Conservation (phyloP, 2,888 invertebrate genomes). For the Chymomyza procnemis region DNA sequence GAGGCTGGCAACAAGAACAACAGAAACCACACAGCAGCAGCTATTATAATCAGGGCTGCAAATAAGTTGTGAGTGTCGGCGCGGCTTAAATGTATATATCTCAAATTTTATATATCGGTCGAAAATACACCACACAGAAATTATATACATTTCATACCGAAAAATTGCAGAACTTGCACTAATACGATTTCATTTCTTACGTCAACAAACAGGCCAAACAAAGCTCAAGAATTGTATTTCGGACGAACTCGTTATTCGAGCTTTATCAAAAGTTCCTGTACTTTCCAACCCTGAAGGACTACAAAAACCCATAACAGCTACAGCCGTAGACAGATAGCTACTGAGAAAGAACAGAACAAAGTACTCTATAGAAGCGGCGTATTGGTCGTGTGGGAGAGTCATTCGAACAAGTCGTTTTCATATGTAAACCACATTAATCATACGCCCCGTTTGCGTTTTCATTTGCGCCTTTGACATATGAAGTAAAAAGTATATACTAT, state of each 20-base stretch:
- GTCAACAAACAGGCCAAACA: too few relatives aligned
- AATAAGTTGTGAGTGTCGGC: too few relatives aligned
- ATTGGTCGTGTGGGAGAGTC: constrained; percentile 36
- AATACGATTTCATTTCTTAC: too few relatives aligned
- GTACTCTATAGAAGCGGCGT: constrained; percentile 6
- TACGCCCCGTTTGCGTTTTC: constrained; percentile 73
- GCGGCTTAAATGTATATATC: too few relatives aligned
- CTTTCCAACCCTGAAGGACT: too few relatives aligned
- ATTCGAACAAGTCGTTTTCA: constrained; percentile 56
- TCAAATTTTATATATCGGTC: too few relatives aligned
- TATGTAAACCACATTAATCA: constrained; percentile 74
- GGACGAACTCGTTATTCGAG: too few relatives aligned
- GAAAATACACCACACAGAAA: too few relatives aligned
- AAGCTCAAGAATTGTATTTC: too few relatives aligned
- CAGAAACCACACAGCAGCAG: constrained; percentile 19
- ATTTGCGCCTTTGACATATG: constrained; percentile 73
- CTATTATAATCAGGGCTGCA: constrained; percentile 14
- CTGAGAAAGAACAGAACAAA: neutral
- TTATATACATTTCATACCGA: too few relatives aligned
- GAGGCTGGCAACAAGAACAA: constrained; percentile 26
- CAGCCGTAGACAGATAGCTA: constrained; percentile 14
- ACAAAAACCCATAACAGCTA: constrained; percentile 1
- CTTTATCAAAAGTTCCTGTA: too few relatives aligned
- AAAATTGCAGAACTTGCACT: too few relatives aligned
- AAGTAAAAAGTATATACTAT: constrained; percentile 26